Evolutionary conservation across 1,140 invertebrate genomes (phyloP).

Genomic region (Acromyrmex echinatior): DNA sequence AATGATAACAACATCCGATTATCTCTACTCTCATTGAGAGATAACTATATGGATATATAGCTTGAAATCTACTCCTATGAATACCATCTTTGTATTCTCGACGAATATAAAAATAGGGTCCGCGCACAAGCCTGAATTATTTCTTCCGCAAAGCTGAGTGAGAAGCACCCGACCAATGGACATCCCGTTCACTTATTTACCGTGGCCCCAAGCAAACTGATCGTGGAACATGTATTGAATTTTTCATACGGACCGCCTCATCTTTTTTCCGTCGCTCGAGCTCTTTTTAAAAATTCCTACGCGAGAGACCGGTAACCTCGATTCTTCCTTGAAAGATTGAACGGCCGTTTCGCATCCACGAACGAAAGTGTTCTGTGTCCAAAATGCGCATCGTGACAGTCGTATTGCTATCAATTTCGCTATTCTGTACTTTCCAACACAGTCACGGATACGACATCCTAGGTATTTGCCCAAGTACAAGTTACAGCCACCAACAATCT

Average conservation of each 20-base stretch:
- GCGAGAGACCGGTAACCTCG: slow-evolving; percentile 53
- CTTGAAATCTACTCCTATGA: slow-evolving; percentile 55
- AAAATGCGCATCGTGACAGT: slow-evolving; percentile 58
- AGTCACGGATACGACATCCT: slow-evolving; percentile 78
- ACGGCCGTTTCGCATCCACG: slow-evolving; percentile 51
- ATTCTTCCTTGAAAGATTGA: slow-evolving; percentile 70
- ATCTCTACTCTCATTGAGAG: background rate
- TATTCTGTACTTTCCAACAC: slow-evolving; percentile 30
- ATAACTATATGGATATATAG: slow-evolving; percentile 65
- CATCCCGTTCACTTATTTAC: slow-evolving; percentile 70
- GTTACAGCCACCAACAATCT: slow-evolving; percentile 88
- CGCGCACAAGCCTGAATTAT: slow-evolving; percentile 65
- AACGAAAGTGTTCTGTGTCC: slow-evolving; percentile 35
- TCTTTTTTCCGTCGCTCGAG: slow-evolving; percentile 19
- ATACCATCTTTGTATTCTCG: slow-evolving; percentile 63
- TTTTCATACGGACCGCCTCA: slow-evolving; percentile 58
- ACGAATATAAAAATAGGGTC: slow-evolving; percentile 69
- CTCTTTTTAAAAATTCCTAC: slow-evolving; percentile 60
- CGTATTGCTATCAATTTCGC: slow-evolving; percentile 48
- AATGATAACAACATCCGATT: background rate
- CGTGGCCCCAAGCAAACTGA: slow-evolving; percentile 63
- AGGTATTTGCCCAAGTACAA: slow-evolving; percentile 86
- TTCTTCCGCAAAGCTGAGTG: slow-evolving; percentile 56
- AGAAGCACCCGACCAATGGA: slow-evolving; percentile 64
- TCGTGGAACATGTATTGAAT: slow-evolving; percentile 71